These are phyloP conservation scores for Acanthurus tractus DNA, from an alignment of 2,797 vertebrate genomes.

Conservation along the genomic window DNA sequence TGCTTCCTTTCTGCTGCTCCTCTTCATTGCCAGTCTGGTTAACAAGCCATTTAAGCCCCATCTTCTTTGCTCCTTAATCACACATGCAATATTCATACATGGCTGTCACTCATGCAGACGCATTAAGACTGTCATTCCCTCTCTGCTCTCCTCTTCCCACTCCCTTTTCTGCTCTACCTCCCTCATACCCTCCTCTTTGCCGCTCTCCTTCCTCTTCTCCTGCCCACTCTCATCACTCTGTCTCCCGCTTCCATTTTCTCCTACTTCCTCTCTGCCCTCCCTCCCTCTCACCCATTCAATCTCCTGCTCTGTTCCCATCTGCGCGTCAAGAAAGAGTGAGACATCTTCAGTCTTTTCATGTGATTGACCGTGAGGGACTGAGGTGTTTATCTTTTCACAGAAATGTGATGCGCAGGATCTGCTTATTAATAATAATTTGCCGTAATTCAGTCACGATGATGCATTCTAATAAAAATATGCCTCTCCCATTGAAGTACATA, in stretches of 20 bases:
- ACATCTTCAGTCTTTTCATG: conserved; percentile 70
- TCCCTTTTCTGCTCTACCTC: conserved; percentile 39
- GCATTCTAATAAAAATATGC: conserved; percentile 46
- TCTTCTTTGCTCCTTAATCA: conserved; percentile 73
- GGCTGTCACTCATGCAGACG: conserved; percentile 71
- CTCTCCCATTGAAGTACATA: conserved; percentile 51
- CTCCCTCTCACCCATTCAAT: conserved; percentile 61
- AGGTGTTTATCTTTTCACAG: conserved; percentile 66
- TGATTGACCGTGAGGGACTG: conserved; percentile 40
- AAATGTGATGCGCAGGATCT: conserved; percentile 61
- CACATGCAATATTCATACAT: conserved; percentile 72
- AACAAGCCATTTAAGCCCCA: conserved; percentile 73
- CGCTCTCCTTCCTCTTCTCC: conserved; percentile 57
- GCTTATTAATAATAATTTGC: conserved; percentile 69
- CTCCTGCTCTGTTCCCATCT: conserved; percentile 67
- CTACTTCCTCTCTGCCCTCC: conserved; percentile 67
- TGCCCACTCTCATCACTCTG: conserved; percentile 61
- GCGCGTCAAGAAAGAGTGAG: conserved; percentile 58
- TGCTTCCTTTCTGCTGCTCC: conserved; percentile 29
- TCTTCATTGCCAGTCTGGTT: conserved; percentile 57
- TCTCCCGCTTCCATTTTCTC: conserved; percentile 67
- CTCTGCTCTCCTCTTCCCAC: conserved; percentile 42
- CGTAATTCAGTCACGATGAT: conserved; percentile 59
- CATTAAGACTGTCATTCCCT: conserved; percentile 62
- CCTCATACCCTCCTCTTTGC: conserved; percentile 47